Evolutionary conservation across 2,797 vertebrate species (phyloP).

Genomic region (Spinibarbus caldwelli): DNA sequence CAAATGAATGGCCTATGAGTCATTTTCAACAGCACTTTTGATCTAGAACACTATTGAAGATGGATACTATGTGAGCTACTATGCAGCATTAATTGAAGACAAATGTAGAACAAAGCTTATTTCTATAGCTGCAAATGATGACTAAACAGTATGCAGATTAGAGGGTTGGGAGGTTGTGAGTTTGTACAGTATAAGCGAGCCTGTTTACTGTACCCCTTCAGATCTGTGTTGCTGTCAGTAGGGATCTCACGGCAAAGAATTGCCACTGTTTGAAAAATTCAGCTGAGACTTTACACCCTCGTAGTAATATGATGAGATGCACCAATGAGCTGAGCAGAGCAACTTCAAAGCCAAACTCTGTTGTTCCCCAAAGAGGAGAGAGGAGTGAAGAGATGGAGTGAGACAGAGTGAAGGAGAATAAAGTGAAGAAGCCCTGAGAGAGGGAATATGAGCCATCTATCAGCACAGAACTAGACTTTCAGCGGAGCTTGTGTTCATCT

Average conservation of each 20-base stretch:
- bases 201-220: neutral
- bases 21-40: neutral
- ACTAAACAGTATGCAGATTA: neutral
- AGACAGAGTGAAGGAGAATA: slow-evolving; percentile 30
- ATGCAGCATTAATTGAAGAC: neutral
- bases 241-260: neutral
- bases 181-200: neutral
- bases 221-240: slow-evolving; percentile 7
- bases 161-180: neutral
- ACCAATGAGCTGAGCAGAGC: slow-evolving; percentile 28
- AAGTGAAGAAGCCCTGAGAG: slow-evolving; percentile 24
- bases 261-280: neutral
- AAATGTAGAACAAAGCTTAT: neutral
- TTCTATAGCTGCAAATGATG: neutral
- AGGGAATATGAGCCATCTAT: slow-evolving; percentile 25
- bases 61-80: too few relatives aligned
- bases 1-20: neutral
- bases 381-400: slow-evolving; percentile 13
- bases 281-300: slow-evolving; percentile 18
- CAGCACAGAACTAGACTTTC: slow-evolving; percentile 2
- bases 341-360: slow-evolving; percentile 48
- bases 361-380: slow-evolving; percentile 35
- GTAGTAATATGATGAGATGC: slow-evolving; percentile 33
- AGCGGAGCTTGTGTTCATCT: neutral
- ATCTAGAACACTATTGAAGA: neutral